Conservation (phyloP, 1,140 invertebrate species). For the Drosophila quadrilineata region DNA sequence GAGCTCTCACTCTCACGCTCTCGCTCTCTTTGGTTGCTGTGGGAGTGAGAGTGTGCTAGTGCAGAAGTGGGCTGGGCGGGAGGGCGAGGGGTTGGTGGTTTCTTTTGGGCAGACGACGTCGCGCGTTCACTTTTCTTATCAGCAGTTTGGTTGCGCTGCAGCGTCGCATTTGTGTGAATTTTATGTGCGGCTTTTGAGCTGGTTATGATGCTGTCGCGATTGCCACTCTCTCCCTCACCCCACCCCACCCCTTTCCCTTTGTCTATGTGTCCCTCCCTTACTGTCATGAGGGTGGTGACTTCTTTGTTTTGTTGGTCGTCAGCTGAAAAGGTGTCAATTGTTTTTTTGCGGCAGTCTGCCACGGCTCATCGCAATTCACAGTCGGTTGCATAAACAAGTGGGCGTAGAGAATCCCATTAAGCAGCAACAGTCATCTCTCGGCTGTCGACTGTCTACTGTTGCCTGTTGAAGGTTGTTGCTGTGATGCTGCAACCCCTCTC, state of each 20-base stretch:
- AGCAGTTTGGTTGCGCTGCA: slow-evolving; percentile 69
- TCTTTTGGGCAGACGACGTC: slow-evolving; percentile 31
- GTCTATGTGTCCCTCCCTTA: not conserved
- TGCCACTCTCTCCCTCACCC: slow-evolving; percentile 11
- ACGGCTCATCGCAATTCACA: slow-evolving; percentile 70
- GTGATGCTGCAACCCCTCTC: slow-evolving; percentile 3
- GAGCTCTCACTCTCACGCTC: no score
- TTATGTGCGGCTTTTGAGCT: slow-evolving; percentile 76
- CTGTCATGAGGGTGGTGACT: slow-evolving; percentile 18
- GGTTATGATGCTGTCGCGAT: slow-evolving; percentile 70
- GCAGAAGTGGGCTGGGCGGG: not conserved
- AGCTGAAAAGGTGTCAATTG: slow-evolving; percentile 62
- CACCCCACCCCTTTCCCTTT: not conserved
- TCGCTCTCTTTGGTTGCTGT: no score
- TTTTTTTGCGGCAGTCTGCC: slow-evolving; percentile 47
- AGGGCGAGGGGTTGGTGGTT: not conserved
- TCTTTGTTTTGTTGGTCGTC: slow-evolving; percentile 56
- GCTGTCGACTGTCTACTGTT: slow-evolving; percentile 19
- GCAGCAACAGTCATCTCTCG: slow-evolving; percentile 17
- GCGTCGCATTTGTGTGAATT: slow-evolving; percentile 74
- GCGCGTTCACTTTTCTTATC: slow-evolving; percentile 62
- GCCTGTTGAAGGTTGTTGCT: not conserved
- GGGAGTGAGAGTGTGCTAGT: not conserved
- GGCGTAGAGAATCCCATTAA: slow-evolving; percentile 80
- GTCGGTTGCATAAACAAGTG: slow-evolving; percentile 77